phyloP scores from a whole-genome alignment of 2,113 vertebrate species.

The Dolichallabes microphthalmus region DNA sequence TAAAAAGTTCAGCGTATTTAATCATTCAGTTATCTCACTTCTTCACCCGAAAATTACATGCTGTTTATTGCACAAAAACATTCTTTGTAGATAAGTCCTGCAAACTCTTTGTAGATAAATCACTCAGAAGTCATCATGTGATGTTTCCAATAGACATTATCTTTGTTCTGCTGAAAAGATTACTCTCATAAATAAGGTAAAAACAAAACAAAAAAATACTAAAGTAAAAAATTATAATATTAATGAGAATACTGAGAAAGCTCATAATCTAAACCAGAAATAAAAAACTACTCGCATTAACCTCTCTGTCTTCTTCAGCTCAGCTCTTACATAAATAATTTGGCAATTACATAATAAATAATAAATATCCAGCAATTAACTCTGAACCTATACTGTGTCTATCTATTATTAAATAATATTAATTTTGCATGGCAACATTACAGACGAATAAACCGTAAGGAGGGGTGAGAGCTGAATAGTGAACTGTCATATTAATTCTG shows the following conservation, averaged over 20 bases:
- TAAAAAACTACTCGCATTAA: conserved; percentile 13
- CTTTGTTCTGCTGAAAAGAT: conserved; percentile 19
- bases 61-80: conserved; percentile 5
- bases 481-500: conserved; percentile 53
- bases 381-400: conserved; percentile 53
- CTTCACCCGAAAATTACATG: neutral
- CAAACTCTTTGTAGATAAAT: neutral
- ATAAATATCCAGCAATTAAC: conserved; percentile 60
- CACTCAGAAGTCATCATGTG: neutral
- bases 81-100: neutral
- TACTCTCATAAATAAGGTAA: neutral
- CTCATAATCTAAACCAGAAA: conserved; percentile 12
- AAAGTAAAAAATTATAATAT: neutral
- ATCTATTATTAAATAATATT: conserved; percentile 59
- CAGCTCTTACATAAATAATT: conserved; percentile 55
- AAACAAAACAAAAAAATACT: neutral
- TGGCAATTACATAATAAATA: conserved; percentile 58
- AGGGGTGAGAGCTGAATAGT: conserved; percentile 47
- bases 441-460: conserved; percentile 60
- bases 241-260: conserved; percentile 8
- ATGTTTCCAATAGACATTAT: neutral
- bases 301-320: conserved; percentile 32
- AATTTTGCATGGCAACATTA: conserved; percentile 62
- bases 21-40: neutral
- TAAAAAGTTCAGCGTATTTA: neutral